Percentiles rank a stretch among this genome's conserved stretches.
phyloP scores from a whole-genome alignment of 2,888 invertebrate genomes.

The Drosophila quinaria region DNA sequence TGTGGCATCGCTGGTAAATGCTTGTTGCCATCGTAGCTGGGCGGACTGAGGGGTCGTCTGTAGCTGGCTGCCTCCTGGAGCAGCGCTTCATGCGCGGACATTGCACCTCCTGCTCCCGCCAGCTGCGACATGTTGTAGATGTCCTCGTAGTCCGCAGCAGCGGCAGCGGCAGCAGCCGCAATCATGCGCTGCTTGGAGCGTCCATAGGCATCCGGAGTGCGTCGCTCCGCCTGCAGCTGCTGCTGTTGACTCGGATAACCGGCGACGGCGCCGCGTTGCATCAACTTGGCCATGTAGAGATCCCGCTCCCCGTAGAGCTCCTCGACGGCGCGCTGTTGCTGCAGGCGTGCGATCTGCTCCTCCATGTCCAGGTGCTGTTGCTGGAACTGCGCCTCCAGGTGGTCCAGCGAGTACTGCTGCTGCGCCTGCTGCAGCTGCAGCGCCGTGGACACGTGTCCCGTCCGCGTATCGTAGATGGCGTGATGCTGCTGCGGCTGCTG shows the following conservation, averaged over 20 bases:
- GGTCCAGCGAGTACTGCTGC: constrained; percentile 79
- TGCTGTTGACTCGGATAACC: constrained; percentile 67
- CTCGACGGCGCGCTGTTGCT: constrained; percentile 79
- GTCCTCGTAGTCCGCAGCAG: constrained; percentile 90
- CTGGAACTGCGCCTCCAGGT: constrained; percentile 81
- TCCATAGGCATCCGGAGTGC: constrained; percentile 94
- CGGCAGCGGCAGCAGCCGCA: constrained; percentile 81
- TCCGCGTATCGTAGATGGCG: constrained; percentile 87
- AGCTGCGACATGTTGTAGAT: constrained; percentile 87
- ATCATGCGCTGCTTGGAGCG: constrained; percentile 87
- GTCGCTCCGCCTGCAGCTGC: constrained; percentile 87
- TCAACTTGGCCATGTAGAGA: constrained; percentile 85
- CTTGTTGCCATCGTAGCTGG: constrained; percentile 86
- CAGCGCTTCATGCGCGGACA: constrained; percentile 82
- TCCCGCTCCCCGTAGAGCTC: constrained; percentile 85
- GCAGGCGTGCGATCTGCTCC: constrained; percentile 75
- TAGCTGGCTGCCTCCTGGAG: constrained; percentile 86
- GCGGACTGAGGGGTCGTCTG: constrained; percentile 88
- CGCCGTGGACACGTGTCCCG: constrained; percentile 85
- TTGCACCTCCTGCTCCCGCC: constrained; percentile 60
- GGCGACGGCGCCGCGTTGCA: constrained; percentile 81
- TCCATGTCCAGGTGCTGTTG: constrained; percentile 83
- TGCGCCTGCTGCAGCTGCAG: constrained; percentile 82
- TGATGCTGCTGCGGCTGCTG: constrained; percentile 85
- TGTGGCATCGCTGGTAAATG: constrained; percentile 84